These are phyloP conservation scores for Chaetodon trifascialis DNA, from an alignment of 2,113 vertebrate genomes.

Conservation along the genomic window DNA sequence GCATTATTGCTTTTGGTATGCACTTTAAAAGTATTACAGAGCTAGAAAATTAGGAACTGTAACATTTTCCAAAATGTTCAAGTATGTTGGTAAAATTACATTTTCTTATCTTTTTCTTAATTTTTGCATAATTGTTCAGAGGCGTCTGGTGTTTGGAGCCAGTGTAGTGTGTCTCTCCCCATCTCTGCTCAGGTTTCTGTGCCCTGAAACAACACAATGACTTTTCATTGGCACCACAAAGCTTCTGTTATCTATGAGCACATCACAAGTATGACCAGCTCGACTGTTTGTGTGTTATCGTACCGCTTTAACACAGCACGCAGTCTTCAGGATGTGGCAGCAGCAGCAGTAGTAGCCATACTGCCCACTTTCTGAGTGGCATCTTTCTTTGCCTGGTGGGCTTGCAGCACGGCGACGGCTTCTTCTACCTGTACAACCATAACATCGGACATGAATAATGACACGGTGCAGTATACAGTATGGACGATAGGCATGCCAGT, in stretches of 20 bases:
- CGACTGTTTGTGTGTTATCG: conserved; percentile 2
- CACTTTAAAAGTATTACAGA: conserved; percentile 75
- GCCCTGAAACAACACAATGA: conserved; percentile 66
- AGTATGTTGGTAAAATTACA: conserved; percentile 70
- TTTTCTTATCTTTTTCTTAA: conserved; percentile 48
- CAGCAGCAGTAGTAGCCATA: conserved; percentile 88
- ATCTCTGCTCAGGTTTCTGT: conserved; percentile 33
- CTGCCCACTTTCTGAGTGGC: conserved; percentile 95
- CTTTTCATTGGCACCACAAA: conserved; percentile 28
- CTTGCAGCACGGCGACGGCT: conserved; percentile 96
- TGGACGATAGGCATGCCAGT: not conserved
- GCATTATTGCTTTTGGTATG: conserved; percentile 63
- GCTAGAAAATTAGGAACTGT: conserved; percentile 77
- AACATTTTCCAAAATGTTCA: conserved; percentile 70
- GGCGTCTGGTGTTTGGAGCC: conserved; percentile 44
- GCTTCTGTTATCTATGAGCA: not conserved
- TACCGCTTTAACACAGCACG: conserved; percentile 35
- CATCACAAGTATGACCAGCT: not conserved
- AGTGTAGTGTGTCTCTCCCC: conserved; percentile 44
- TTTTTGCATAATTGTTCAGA: conserved; percentile 62
- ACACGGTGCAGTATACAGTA: not conserved
- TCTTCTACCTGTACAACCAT: conserved; percentile 90
- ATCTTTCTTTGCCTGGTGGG: conserved; percentile 99
- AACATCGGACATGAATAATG: not conserved
- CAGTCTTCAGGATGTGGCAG: conserved; percentile 91